These are phyloP conservation scores for Ypsolopha sequella DNA, from an alignment of 2,888 invertebrate genomes.

Conservation along the genomic window DNA sequence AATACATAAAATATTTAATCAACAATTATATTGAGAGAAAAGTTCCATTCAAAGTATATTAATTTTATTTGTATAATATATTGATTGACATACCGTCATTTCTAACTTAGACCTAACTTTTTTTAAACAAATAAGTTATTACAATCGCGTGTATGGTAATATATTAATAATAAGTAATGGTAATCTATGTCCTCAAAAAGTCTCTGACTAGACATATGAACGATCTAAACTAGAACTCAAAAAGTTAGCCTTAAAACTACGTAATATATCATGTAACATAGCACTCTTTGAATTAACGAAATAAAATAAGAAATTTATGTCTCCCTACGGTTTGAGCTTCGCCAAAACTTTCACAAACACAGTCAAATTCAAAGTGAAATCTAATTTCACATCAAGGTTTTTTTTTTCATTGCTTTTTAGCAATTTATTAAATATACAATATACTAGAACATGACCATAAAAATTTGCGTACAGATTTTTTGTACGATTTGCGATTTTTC, in stretches of 20 bases:
- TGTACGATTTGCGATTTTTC: no score
- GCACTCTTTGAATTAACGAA: conserved; percentile 56
- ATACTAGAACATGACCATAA: no score
- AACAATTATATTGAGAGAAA: conserved; percentile 57
- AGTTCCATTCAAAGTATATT: conserved; percentile 35
- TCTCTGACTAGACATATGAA: conserved; percentile 69
- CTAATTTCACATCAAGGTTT: conserved; percentile 33
- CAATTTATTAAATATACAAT: no score
- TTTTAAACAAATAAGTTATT: conserved; percentile 58
- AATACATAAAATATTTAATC: conserved; percentile 36
- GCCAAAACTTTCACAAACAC: conserved; percentile 36
- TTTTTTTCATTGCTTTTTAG: background rate
- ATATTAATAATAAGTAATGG: conserved; percentile 55
- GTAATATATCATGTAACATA: conserved; percentile 44
- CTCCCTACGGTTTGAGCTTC: conserved; percentile 56
- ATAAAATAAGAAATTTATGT: conserved; percentile 29
- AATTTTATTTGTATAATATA: conserved; percentile 14
- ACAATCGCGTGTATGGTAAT: conserved; percentile 42
- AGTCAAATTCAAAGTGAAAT: conserved; percentile 53
- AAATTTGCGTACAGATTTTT: no score
- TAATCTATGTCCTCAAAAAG: conserved; percentile 55
- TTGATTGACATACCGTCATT: conserved; percentile 42
- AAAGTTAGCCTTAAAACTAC: conserved; percentile 27
- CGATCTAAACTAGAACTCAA: conserved; percentile 53
- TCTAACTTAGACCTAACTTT: conserved; percentile 37